These are phyloP conservation scores for Emydocephalus ijimae DNA, from an alignment of 2,113 vertebrate species.

Conservation along the genomic window DNA sequence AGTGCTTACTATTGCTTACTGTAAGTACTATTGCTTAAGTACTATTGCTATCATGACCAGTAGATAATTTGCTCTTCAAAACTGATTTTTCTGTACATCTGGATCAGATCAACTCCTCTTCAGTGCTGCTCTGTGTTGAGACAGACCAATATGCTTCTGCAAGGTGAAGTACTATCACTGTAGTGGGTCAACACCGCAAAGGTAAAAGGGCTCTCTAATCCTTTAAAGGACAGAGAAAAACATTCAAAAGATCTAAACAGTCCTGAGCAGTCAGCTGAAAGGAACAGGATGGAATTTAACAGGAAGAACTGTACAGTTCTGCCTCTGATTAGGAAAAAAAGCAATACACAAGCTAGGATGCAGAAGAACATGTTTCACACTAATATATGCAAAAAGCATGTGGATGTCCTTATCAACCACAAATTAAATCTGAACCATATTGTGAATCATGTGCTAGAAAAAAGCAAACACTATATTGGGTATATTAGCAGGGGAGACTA, in stretches of 20 bases:
- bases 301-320: background rate
- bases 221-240: no score
- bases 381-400: background rate
- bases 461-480: background rate
- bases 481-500: background rate
- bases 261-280: background rate
- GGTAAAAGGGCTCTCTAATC: background rate
- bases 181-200: background rate
- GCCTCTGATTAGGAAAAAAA: background rate
- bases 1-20: background rate
- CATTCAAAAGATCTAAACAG: no score
- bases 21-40: background rate
- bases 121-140: background rate
- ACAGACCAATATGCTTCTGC: background rate
- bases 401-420: background rate
- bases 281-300: background rate
- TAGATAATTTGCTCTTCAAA: background rate
- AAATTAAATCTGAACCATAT: background rate
- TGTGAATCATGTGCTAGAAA: background rate
- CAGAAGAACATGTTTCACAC: background rate
- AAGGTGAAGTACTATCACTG: background rate
- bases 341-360: background rate
- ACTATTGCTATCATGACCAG: background rate
- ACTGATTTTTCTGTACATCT: background rate
- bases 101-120: background rate